Evolutionary conservation across 2,888 invertebrate genomes (phyloP).

Genomic region (Dascillus cervinus): DNA sequence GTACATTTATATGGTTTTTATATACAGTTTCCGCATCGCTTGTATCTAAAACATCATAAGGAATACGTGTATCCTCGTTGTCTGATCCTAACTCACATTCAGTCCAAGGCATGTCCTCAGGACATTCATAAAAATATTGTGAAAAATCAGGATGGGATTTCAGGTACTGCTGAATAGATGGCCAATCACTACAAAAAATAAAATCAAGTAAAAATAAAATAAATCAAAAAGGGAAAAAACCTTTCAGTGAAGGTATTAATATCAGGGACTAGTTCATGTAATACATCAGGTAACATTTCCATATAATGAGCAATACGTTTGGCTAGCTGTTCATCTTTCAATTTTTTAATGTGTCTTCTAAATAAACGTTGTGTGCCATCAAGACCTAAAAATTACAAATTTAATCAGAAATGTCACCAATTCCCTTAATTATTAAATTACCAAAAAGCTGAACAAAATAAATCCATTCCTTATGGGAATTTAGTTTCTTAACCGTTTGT

Average conservation of each 20-base stretch:
- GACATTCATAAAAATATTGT: conserved; percentile 83
- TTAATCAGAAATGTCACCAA: no score
- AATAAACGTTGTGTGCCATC: conserved; percentile 64
- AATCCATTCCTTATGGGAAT: conserved; percentile 81
- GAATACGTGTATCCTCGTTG: conserved; percentile 69
- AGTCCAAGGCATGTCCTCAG: conserved; percentile 70
- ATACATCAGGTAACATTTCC: conserved; percentile 66
- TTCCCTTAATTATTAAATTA: no score
- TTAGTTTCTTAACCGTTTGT: conserved; percentile 75
- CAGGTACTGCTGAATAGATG: conserved; percentile 75
- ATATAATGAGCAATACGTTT: conserved; percentile 70
- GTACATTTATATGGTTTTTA: conserved; percentile 81
- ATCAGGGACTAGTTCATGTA: conserved; percentile 73
- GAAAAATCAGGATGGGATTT: conserved; percentile 89
- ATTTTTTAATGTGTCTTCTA: conserved; percentile 67
- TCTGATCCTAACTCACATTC: conserved; percentile 61
- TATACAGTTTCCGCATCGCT: conserved; percentile 89
- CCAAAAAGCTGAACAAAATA: conserved; percentile 87
- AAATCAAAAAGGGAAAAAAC: conserved; percentile 29
- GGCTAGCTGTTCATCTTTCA: conserved; percentile 74
- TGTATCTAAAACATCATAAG: conserved; percentile 85
- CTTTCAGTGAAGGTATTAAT: conserved; percentile 57
- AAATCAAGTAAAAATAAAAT: not conserved
- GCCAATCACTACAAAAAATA: conserved; percentile 68
- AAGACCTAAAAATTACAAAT: conserved; percentile 23